A percentile compares a stretch with the other conserved stretches of the same genome.
Conservation (phyloP, 2,113 vertebrate species). For the Variabilichromis moorii region DNA sequence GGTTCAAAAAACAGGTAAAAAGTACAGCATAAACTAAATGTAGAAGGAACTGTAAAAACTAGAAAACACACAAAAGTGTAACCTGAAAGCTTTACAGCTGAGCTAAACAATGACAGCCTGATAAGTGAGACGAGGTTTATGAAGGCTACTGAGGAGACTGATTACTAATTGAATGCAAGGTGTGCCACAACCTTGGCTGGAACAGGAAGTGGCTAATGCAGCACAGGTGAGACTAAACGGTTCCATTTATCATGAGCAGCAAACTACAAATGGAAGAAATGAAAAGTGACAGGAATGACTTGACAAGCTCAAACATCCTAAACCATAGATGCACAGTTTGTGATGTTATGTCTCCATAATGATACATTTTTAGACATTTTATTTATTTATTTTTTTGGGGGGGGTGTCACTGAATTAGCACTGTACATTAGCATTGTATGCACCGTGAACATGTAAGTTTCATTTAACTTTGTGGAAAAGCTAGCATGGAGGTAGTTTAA, state of each 20-base stretch:
- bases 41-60: fast-evolving
- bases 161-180: background rate
- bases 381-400: background rate
- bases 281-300: background rate
- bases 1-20: background rate
- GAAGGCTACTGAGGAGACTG: background rate
- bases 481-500: background rate
- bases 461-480: background rate
- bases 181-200: background rate
- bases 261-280: background rate
- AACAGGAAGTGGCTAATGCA: background rate
- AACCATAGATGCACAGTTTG: background rate
- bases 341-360: background rate
- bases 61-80: background rate
- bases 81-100: background rate
- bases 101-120: background rate
- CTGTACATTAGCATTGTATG: background rate
- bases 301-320: background rate
- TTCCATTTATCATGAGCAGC: background rate
- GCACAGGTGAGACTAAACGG: background rate
- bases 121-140: background rate
- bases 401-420: fast-evolving
- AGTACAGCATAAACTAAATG: fast-evolving
- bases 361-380: background rate
- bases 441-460: background rate